Base-by-base conservation (phyloP, 2,113 vertebrate species). In the Megatriorchis doriae region DNA sequence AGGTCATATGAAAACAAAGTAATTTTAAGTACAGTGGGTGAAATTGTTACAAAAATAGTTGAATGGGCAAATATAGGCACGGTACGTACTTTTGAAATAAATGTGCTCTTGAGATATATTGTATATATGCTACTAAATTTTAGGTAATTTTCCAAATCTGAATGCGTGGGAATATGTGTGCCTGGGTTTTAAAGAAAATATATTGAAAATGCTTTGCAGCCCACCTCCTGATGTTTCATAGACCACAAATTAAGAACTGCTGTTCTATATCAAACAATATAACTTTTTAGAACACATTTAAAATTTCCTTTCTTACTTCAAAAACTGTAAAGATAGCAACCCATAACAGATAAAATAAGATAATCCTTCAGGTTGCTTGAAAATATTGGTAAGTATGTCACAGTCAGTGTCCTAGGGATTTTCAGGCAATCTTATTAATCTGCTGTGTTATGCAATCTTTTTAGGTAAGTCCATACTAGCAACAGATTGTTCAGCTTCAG, bases 161-260 rank as follows among this genome's bases (percentile, higher is more conserved):
- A 83, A 81, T 65, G 63, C 2, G 21, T 92, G 80, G 93, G 80
- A 86, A 77, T 81, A 61, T 19, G 10, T 55, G 45, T 5, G 8
- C 0, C 4, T 77, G 68, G 75, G 34, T 65, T 93, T 93, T 65
- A 55, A 86, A 88, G 59, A 73, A 86, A 94, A 93, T n/a, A 82
- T 95, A 68, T n/a, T n/a, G 48, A 83, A 73, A 96, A 83, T 56
- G 34, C 59, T 77, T 94, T 81, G 71, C 81, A 93, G 80, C 86
- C 82, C 42, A 81, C 89, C 58, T 88, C 67, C 58, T 68, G 26
- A 61, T 80, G 67, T 88, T 75, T 91, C 80, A 77, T 4, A 77
- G 80, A 84, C 43, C 72, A 70, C 36, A 70, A 62, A 86, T 52
- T 65, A 83, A 56, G 81, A 91, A 42, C 38, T 43, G 36, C 26